Percentiles rank a stretch among this genome's conserved stretches.
Conservation (phyloP, 2,113 vertebrate genomes). For the Microtus pennsylvanicus region DNA sequence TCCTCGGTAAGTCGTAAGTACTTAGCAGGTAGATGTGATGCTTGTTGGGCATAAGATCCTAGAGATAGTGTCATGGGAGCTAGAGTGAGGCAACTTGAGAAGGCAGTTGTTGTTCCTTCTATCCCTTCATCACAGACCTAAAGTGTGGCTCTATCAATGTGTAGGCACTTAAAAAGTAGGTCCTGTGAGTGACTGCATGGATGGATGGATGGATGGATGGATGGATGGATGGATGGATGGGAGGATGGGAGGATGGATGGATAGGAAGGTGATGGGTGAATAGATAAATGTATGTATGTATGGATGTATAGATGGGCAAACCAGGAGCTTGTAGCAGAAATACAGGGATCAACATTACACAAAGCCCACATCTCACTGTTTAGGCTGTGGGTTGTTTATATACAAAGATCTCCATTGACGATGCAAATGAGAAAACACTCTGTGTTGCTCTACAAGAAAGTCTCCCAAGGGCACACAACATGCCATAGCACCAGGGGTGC, state of each 20-base stretch:
- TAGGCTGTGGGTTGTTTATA: background rate
- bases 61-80: background rate
- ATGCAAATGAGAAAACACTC: background rate
- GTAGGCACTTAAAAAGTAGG: background rate
- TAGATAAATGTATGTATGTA: background rate
- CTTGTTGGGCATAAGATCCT: background rate
- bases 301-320: background rate
- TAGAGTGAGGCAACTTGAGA: background rate
- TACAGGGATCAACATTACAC: background rate
- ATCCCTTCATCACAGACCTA: background rate
- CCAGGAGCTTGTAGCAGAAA: background rate
- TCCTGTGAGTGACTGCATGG: background rate
- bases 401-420: background rate
- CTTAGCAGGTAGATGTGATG: no score
- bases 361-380: background rate
- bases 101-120: rapidly evolving
- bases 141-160: background rate
- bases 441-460: background rate
- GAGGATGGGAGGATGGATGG: background rate
- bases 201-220: no score
- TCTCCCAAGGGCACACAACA: no score
- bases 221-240: background rate
- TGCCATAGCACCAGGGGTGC: no score
- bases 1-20: background rate
- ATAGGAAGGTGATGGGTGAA: no score